A percentile compares a stretch with the other conserved stretches of the same genome.
phyloP scores from a whole-genome alignment of 2,113 vertebrate species.

The Megaceryle torquata region DNA sequence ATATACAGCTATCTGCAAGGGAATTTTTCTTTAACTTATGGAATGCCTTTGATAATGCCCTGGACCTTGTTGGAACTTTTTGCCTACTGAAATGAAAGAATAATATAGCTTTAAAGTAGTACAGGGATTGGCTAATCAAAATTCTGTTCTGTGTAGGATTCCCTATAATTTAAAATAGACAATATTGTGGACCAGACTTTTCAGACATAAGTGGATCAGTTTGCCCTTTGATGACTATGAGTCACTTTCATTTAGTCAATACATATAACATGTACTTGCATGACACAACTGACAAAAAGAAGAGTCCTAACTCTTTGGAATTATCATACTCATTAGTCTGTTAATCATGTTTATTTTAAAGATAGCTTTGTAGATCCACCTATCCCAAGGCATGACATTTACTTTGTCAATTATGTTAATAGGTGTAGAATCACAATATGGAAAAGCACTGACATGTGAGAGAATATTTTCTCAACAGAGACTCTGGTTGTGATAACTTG shows the following conservation, averaged over 20 bases:
- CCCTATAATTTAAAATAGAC: neutral
- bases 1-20: neutral
- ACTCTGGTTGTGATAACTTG: neutral
- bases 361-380: neutral
- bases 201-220: neutral
- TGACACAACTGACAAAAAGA: neutral
- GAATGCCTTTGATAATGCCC: neutral
- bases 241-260: neutral
- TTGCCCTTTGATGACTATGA: neutral
- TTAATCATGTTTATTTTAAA: conserved; percentile 14
- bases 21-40: neutral
- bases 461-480: neutral
- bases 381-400: conserved; percentile 8
- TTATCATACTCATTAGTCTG: neutral
- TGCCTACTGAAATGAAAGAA: neutral
- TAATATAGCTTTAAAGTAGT: neutral
- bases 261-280: neutral
- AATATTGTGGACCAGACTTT: neutral
- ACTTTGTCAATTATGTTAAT: conserved; percentile 44
- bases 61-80: neutral
- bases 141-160: neutral
- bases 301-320: neutral
- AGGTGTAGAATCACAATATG: conserved; percentile 15
- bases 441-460: neutral
- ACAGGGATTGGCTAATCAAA: neutral